These are phyloP conservation scores for Pseudorasbora parva DNA, from an alignment of 2,113 vertebrate species.

Conservation along the genomic window DNA sequence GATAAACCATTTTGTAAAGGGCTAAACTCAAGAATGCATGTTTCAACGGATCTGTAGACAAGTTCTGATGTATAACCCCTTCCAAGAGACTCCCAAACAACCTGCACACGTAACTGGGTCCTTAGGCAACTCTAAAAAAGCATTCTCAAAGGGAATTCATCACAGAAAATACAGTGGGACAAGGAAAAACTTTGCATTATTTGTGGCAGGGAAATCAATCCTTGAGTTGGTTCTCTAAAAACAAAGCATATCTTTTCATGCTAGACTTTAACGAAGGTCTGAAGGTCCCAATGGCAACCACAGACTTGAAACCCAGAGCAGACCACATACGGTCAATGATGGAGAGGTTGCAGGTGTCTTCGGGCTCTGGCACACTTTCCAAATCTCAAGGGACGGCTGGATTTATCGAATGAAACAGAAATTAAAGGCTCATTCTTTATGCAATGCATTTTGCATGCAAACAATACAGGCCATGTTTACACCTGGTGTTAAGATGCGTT, in stretches of 20 bases:
- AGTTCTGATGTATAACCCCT: conserved; percentile 19
- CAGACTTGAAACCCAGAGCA: not conserved
- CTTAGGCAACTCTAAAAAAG: conserved; percentile 6
- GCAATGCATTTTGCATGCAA: not conserved
- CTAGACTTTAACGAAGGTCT: not conserved
- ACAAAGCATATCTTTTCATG: not conserved
- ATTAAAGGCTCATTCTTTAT: not conserved
- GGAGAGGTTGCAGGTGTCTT: conserved; percentile 39
- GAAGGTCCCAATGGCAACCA: not conserved
- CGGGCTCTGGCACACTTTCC: conserved; percentile 11
- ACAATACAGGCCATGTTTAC: not conserved
- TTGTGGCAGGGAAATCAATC: not conserved
- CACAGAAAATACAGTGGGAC: not conserved
- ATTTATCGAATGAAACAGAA: conserved; percentile 15
- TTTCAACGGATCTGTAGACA: conserved; percentile 2
- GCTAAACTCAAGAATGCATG: conserved; percentile 15
- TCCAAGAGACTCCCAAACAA: not conserved
- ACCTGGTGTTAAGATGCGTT: too few species aligned
- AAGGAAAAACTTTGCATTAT: not conserved
- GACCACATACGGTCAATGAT: conserved; percentile 19
- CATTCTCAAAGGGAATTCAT: not conserved
- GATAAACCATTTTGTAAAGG: conserved; percentile 18
- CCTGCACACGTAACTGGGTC: not conserved
- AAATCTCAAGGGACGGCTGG: not conserved
- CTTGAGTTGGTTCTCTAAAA: not conserved